These are phyloP conservation scores for Silurus asotus DNA, from an alignment of 2,113 vertebrate species.

Conservation along the genomic window DNA sequence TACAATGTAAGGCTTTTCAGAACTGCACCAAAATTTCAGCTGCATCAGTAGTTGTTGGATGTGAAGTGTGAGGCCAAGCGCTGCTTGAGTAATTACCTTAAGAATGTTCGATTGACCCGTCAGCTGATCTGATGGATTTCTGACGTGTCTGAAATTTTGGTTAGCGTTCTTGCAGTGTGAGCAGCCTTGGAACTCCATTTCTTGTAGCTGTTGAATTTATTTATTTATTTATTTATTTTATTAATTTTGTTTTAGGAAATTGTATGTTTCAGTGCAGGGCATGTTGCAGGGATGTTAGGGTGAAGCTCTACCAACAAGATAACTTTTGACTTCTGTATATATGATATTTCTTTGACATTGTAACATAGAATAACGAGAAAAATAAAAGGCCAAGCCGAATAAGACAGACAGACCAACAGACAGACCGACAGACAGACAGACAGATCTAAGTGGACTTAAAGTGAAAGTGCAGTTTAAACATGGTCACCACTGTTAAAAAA, in stretches of 20 bases:
- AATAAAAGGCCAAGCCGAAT: background rate
- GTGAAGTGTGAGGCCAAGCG: background rate
- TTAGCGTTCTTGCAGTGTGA: background rate
- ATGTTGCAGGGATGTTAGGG: background rate
- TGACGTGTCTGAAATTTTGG: background rate
- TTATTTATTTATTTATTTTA: too few relatives aligned
- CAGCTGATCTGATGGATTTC: constrained; percentile 6
- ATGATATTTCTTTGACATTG: background rate
- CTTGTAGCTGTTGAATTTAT: background rate
- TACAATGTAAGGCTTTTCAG: background rate
- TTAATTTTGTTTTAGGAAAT: background rate
- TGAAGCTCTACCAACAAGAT: background rate
- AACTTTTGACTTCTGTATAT: background rate
- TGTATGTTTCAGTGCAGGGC: background rate
- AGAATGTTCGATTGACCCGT: background rate
- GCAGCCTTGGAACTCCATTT: background rate
- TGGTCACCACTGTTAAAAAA: too few relatives aligned
- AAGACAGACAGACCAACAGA: too few relatives aligned
- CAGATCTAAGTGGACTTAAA: too few relatives aligned
- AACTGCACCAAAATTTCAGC: background rate
- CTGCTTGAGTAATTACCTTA: background rate
- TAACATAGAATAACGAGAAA: background rate
- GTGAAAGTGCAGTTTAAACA: too few relatives aligned
- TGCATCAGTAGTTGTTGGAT: background rate
- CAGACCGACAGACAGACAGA: too few relatives aligned